Evolutionary conservation across 2,888 invertebrate genomes (phyloP), one percentile per base, ranked within the genome.

Genomic region (Candidula unifasciata): DNA sequence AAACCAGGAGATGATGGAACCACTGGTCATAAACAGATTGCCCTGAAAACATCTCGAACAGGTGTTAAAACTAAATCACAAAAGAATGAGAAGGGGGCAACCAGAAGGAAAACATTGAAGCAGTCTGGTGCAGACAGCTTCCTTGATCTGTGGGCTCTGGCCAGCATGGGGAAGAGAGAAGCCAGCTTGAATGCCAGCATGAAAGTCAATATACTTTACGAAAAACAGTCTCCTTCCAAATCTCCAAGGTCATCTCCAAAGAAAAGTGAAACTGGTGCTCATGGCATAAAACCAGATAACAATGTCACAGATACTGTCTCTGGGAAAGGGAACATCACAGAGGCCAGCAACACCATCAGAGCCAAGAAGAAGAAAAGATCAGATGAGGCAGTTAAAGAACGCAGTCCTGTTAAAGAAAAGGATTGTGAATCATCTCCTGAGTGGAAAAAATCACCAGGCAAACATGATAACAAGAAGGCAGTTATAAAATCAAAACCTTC

Each of bases 121-220:
- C 44, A 81, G 60, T 76, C 85, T 10, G 82, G 76, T 27, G 54
- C 80, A 76, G 80, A 81, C 24, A 66, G 81, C 37, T 82, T 81
- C 33, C 71, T 86, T n/a, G 86, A 85, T 33, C 66, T 83, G 16
- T 84, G 86, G 76, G 69, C 77, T n/a, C 44, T 85, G 18, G 85
- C 80, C 30, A 85, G 88, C 30, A 87, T 89, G 76, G 87, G 89
- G 10, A 90, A 90, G 83, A 83, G 92, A 24, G 90, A 91, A 84
- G 92, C 92, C 71, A 92, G 92, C 87, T 80, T 92, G 54, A 91
- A 90, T 87, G 92, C 92, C 30, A 86, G 89, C 37, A 89, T 90
- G 33, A 89, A 89, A 85, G 89, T 91, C 30, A 90, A 92, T 79
- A 90, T 91, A 35, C 68, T 91, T 79, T 90, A 88, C 89, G 91